These are phyloP conservation scores for Sweltsa coloradensis DNA, from an alignment of 1,140 invertebrate genomes.

Conservation along the genomic window DNA sequence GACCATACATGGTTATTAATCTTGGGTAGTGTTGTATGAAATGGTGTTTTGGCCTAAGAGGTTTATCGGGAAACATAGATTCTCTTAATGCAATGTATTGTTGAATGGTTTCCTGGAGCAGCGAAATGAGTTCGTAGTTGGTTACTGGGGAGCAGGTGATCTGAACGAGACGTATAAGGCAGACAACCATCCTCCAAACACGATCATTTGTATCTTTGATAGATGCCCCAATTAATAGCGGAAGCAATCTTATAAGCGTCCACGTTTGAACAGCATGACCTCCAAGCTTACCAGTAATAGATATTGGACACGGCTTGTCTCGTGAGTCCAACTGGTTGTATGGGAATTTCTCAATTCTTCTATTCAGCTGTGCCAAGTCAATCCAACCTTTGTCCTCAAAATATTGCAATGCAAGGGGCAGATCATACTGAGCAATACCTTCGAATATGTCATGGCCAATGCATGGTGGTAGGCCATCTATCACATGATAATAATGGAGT, in stretches of 20 bases:
- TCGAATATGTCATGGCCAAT: conserved; percentile 11
- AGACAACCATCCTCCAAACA: conserved; percentile 3
- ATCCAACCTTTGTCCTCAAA: conserved; percentile 7
- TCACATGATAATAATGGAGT: conserved; percentile 6
- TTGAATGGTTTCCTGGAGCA: conserved; percentile 2
- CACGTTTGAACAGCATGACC: conserved; percentile 3
- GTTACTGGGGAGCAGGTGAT: conserved; percentile 9
- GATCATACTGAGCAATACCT: conserved; percentile 9
- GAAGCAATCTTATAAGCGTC: conserved; percentile 1
- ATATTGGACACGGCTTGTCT: background rate
- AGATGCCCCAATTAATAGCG: background rate
- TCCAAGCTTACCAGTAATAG: background rate
- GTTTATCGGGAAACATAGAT: background rate
- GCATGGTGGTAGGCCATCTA: conserved; percentile 10
- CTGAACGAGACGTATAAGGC: background rate
- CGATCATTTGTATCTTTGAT: conserved; percentile 5
- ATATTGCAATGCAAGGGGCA: conserved; percentile 4
- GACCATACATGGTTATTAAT: conserved; percentile 15
- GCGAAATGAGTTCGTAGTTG: background rate
- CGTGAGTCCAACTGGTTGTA: background rate
- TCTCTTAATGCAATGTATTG: conserved; percentile 2
- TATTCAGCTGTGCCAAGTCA: conserved; percentile 6
- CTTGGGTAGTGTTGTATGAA: conserved; percentile 8
- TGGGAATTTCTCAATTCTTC: conserved; percentile 6
- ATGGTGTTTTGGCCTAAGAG: conserved; percentile 12